These are phyloP conservation scores for Pogoniulus pusillus DNA, from an alignment of 2,797 vertebrate species.

Conservation along the genomic window DNA sequence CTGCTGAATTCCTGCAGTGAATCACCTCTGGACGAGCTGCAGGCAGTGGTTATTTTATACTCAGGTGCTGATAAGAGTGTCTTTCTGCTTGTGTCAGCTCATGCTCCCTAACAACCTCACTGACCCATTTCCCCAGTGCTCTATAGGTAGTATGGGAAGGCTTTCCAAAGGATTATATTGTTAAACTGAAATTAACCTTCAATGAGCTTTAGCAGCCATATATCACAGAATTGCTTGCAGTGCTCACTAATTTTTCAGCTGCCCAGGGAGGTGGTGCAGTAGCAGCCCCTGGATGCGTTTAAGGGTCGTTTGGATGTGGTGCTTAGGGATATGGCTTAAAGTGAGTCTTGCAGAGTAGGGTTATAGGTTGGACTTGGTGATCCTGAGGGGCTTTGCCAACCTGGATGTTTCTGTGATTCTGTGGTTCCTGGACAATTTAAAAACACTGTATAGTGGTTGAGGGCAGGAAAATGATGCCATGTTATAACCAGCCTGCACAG, in stretches of 20 bases:
- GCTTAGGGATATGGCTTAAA: too few species aligned
- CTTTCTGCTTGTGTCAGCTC: slow-evolving; percentile 8
- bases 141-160: background rate
- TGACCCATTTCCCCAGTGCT: slow-evolving; percentile 16
- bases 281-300: too few species aligned
- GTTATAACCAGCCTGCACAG: accelerated
- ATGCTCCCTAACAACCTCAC: background rate
- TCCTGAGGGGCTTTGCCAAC: too few species aligned
- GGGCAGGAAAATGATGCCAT: background rate
- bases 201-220: background rate
- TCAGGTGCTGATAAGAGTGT: slow-evolving; percentile 15
- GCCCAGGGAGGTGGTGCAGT: too few species aligned
- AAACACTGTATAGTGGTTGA: background rate
- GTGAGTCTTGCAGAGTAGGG: too few species aligned
- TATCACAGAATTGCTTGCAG: background rate
- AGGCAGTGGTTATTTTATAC: background rate
- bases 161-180: slow-evolving; percentile 11
- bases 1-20: slow-evolving; percentile 33
- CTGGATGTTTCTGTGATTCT: too few species aligned
- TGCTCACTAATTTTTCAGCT: background rate
- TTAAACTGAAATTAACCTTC: slow-evolving; percentile 37
- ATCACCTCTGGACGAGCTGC: background rate
- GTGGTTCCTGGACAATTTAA: background rate
- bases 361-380: too few species aligned
- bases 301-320: too few species aligned